These are phyloP conservation scores for Ruditapes philippinarum DNA, from an alignment of 1,140 invertebrate genomes.

Conservation along the genomic window DNA sequence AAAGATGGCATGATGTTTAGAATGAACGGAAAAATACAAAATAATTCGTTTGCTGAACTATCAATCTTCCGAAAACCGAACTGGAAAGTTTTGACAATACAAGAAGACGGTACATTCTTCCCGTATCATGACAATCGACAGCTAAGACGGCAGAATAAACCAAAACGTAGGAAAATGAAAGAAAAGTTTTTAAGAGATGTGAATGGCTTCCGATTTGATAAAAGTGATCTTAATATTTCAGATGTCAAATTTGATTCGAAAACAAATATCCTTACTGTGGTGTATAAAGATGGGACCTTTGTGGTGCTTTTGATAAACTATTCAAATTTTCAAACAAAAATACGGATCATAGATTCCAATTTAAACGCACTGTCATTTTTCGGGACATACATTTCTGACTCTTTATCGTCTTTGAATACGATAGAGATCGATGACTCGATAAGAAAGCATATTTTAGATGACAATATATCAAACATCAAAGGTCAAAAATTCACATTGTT, in stretches of 20 bases:
- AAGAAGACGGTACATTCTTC: not conserved
- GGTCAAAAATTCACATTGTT: not conserved
- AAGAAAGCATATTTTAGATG: not conserved
- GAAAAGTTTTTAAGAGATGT: not conserved
- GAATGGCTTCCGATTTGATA: not conserved
- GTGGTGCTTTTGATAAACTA: not conserved
- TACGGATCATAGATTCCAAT: not conserved
- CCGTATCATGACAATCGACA: not conserved
- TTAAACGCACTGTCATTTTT: not conserved
- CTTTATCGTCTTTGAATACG: not conserved
- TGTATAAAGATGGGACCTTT: not conserved
- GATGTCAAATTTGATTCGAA: not conserved
- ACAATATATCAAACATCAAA: not conserved
- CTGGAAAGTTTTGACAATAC: not conserved
- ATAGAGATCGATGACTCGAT: not conserved
- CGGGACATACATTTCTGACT: not conserved
- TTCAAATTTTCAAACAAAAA: not conserved
- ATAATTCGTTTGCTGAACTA: not conserved
- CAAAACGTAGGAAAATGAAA: not conserved
- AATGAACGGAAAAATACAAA: not conserved
- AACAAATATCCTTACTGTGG: not conserved
- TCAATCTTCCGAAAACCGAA: not conserved
- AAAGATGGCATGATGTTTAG: not conserved
- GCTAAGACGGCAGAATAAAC: not conserved
- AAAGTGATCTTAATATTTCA: not conserved